Base-by-base conservation (phyloP, 2,888 invertebrate species). In the Morinoia aosen region DNA sequence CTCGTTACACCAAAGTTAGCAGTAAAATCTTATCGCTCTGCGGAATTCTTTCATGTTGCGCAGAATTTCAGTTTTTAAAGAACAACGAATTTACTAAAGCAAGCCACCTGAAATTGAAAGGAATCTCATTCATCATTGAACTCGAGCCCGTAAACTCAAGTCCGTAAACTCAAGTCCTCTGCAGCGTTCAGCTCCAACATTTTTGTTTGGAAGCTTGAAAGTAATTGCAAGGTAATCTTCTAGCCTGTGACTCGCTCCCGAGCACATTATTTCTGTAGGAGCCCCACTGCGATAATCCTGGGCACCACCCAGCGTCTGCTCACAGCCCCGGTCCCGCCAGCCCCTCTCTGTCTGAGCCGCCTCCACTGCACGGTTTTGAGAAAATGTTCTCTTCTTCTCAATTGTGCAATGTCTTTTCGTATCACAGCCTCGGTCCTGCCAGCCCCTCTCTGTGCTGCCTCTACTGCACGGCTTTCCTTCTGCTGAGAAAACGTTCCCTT, bases 261-360 rank as follows among this genome's bases (percentile, higher is more conserved):
- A 93, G 57, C 11, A 57, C n/a, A 93, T 93, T 93, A 93, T 57
- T 57, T 93, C 93, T 93, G 58, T 12, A 57, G 11, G 58, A 48
- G 39, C 57, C 57, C 93, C 93, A 57, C 93, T 93, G 93, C 33
- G 93, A 93, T 93, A 93, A 93, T 93, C 57, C 57, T 93, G 10
- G 56, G 33, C 57, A 48, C 93, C 93, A n/a, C 56, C 57, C 93
- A 14, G 90, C 7, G 90, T 33, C 90, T 8, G n/a, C 90, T 90
- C 33, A 33, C 76, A 33, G 76, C 25, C 76, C 2, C 1, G 76
- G 8, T 16, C 25, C 33, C 19, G 19, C 25, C 76, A 12, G 76
- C 76, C 76, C 19, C 76, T 10, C 76, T 25, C 25, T 64, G 12
- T 19, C 76, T 76, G 48, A 48, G 48, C 48, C 5, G 48, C 48